These are phyloP conservation scores for human DNA, from an alignment of 2,113 vertebrate genomes.

Conservation along the genomic window GRCh38 chr20:10739001-10739500, in stretches of 20 bases:
- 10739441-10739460: neutral
- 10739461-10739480: neutral
- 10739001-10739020: neutral
- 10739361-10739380: neutral
- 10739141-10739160: neutral
- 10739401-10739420: neutral
- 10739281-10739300: neutral
- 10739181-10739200: constrained; percentile 27
- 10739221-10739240: neutral
- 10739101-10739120: constrained; percentile 17
- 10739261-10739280: neutral
- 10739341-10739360: neutral
- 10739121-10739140: neutral
- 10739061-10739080: neutral
- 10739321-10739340: neutral
- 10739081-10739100: neutral
- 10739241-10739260: neutral
- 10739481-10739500: neutral
- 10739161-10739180: neutral
- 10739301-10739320: neutral
- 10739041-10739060: neutral
- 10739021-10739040: constrained; percentile 17
- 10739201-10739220: neutral
- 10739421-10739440: neutral
- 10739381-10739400: neutral